Percentiles rank a stretch among this genome's conserved stretches.
These are phyloP conservation scores for Pterostichus madidus DNA, from an alignment of 2,888 invertebrate species.

Conservation along the genomic window DNA sequence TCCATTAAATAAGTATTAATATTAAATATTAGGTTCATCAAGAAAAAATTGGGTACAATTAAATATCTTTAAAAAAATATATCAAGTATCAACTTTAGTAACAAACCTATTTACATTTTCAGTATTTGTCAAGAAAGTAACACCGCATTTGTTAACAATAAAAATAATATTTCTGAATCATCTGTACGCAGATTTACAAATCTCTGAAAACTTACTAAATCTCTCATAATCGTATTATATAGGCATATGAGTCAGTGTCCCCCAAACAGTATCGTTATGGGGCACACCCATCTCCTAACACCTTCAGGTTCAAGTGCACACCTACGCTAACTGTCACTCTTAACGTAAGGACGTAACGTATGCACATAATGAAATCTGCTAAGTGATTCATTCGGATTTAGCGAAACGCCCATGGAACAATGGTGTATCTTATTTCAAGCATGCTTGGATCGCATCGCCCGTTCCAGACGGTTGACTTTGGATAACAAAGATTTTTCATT, in stretches of 20 bases:
- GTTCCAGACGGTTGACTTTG: neutral
- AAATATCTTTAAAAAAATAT: too few species aligned
- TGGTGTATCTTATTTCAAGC: constrained; percentile 31
- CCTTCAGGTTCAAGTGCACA: constrained; percentile 42
- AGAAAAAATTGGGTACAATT: too few species aligned
- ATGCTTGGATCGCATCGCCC: constrained; percentile 8
- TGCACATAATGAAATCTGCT: constrained; percentile 37
- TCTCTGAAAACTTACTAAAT: too few species aligned
- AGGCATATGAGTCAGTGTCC: constrained; percentile 36
- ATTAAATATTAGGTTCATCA: too few species aligned
- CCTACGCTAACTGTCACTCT: constrained; percentile 15
- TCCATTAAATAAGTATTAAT: too few species aligned
- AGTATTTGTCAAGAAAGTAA: too few species aligned
- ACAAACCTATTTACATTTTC: too few species aligned
- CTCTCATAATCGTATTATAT: too few species aligned
- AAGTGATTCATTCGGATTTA: constrained; percentile 44
- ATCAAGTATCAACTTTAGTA: too few species aligned
- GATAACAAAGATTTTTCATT: constrained; percentile 19
- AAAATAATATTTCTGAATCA: too few species aligned
- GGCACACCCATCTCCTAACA: neutral
- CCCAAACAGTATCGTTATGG: constrained; percentile 23
- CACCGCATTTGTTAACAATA: too few species aligned
- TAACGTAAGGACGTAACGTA: constrained; percentile 7
- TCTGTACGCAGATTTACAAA: too few species aligned
- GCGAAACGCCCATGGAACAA: constrained; percentile 34